Conservation (phyloP, 2,888 invertebrate species). For the Papilio elwesi region DNA sequence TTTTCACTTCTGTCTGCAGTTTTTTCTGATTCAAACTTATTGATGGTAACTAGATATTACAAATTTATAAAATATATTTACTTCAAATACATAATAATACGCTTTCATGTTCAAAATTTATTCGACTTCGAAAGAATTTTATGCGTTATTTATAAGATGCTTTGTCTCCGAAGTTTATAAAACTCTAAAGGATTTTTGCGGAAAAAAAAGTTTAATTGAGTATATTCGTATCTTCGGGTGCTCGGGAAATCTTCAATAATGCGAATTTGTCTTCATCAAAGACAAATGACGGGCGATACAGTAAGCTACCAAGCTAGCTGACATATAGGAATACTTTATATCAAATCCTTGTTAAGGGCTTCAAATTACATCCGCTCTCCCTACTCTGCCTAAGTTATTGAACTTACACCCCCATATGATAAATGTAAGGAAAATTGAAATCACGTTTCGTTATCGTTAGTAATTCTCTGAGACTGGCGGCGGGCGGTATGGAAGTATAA, state of each 20-base stretch:
- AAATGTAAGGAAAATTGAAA: constrained; percentile 74
- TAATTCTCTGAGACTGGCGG: constrained; percentile 53
- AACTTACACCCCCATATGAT: constrained; percentile 58
- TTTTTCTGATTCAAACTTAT: no score
- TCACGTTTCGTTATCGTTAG: constrained; percentile 66
- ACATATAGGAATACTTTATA: constrained; percentile 68
- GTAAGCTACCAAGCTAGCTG: constrained; percentile 65
- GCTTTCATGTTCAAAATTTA: neutral
- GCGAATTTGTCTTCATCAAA: constrained; percentile 65
- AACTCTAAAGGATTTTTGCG: constrained; percentile 11
- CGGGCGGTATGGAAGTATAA: constrained; percentile 55
- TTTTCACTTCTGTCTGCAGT: no score
- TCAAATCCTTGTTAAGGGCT: constrained; percentile 73
- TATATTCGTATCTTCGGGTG: constrained; percentile 51
- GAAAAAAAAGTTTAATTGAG: constrained; percentile 35
- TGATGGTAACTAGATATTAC: no score
- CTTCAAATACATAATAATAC: no score
- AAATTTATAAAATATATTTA: no score
- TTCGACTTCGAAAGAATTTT: neutral
- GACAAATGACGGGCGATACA: constrained; percentile 69
- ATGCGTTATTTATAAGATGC: constrained; percentile 1
- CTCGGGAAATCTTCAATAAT: constrained; percentile 61
- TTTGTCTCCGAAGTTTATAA: constrained; percentile 12
- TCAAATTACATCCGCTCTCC: constrained; percentile 61
- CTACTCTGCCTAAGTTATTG: constrained; percentile 34